phyloP scores from a whole-genome alignment of 1,140 invertebrate genomes.

The Calephelis nemesis region DNA sequence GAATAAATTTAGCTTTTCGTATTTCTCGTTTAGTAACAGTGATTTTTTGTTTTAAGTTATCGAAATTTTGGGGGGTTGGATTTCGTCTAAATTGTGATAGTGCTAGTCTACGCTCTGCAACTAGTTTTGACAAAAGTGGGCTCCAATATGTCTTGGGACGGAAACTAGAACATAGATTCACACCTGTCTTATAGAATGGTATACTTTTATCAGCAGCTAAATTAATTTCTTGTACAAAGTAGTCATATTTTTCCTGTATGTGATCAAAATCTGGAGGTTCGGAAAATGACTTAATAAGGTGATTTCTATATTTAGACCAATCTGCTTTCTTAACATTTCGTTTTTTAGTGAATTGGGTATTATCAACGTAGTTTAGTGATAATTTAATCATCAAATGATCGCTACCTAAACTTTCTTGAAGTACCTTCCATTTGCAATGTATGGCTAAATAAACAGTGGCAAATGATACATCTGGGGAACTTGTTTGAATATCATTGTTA shows the following conservation, averaged over 20 bases:
- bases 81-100: slow-evolving; percentile 20
- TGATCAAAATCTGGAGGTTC: background rate
- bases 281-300: background rate
- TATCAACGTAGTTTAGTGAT: background rate
- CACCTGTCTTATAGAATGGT: too few species aligned
- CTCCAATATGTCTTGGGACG: background rate
- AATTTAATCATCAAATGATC: slow-evolving; percentile 29
- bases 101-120: slow-evolving; percentile 21
- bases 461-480: slow-evolving; percentile 27
- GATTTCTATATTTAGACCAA: slow-evolving; percentile 29
- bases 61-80: slow-evolving; percentile 19
- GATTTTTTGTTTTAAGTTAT: slow-evolving; percentile 20
- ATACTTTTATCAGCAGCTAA: background rate
- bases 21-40: background rate
- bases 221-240: slow-evolving; percentile 8
- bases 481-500: slow-evolving; percentile 18
- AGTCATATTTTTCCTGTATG: background rate
- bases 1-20: background rate
- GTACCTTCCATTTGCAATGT: slow-evolving; percentile 16
- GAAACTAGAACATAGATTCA: slow-evolving; percentile 1
- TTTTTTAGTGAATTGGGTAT: slow-evolving; percentile 9
- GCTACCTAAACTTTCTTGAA: slow-evolving; percentile 25
- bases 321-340: slow-evolving; percentile 23
- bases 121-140: background rate
- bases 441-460: slow-evolving; percentile 25